phyloP scores from a whole-genome alignment of 2,797 vertebrate species.

The Eidolon dupreanum region DNA sequence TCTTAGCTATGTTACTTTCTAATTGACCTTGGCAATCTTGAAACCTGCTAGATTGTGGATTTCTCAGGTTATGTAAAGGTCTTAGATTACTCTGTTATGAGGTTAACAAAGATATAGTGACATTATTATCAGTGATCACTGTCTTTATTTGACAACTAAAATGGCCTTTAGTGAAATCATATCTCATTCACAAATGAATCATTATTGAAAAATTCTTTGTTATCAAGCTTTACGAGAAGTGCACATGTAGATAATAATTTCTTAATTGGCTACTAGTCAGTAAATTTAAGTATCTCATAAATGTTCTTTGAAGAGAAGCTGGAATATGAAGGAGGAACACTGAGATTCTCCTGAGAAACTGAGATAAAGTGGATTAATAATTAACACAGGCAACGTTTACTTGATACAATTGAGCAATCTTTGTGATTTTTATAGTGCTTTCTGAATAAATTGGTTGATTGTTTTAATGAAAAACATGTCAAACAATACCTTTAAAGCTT shows the following conservation, averaged over 20 bases:
- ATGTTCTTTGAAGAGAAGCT: not conserved
- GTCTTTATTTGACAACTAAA: slow-evolving; percentile 37
- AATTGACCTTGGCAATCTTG: not conserved
- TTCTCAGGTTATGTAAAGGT: not conserved
- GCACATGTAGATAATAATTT: not conserved
- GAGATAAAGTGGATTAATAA: not conserved
- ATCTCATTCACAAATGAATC: not conserved
- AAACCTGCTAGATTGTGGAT: not conserved
- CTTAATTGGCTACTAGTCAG: not conserved
- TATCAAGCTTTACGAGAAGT: not conserved
- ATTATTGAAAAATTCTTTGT: not conserved
- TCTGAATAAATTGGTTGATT: not conserved
- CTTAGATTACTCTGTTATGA: not conserved
- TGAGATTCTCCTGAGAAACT: not conserved
- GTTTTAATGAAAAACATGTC: not conserved
- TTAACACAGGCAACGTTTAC: not conserved
- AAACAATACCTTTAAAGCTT: not conserved
- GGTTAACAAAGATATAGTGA: not conserved
- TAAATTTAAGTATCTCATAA: not conserved
- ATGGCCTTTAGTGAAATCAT: not conserved
- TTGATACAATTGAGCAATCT: not conserved
- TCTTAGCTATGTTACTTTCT: not conserved
- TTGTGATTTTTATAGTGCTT: not conserved
- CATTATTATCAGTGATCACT: not conserved
- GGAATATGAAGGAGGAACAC: not conserved